Base-by-base conservation (phyloP, 2,113 vertebrate genomes). In the Uria aalge region DNA sequence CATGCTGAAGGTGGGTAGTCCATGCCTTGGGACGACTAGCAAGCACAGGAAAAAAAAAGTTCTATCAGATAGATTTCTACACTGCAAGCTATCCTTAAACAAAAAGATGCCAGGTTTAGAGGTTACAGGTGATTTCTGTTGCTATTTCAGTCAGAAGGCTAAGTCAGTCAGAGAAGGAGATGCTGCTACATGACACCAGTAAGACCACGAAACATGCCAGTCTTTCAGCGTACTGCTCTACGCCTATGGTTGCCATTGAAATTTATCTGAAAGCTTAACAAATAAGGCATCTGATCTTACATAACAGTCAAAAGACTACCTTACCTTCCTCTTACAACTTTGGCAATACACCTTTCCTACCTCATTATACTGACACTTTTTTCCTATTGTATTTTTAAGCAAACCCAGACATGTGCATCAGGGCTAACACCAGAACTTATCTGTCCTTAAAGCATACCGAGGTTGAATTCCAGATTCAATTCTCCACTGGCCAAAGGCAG, bases 391-490 rank as follows among this genome's bases (percentile, higher is more conserved):
- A 72, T 48, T 82, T 88, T 73, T 45, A 88, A 75, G 36, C 19
- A 79, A 69, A 85, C 12, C 2, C 27, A 79, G 27, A 71, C 21
- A 10, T 0, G 0, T 27, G 4, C 19, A 41, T 29, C 19, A 88
- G 52, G 15, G 59, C 26, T 40, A 88, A 53, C 21, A 50, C 40
- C 17, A 12, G 8, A 93, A 68, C 34, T 36, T 64, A n/a, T 4
- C 16, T 62, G 29, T 57, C 41, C 26, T 59, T 52, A 36, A 63
- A 38, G 24, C 3, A 10, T 7, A 68, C 8, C 0, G 0, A 63
- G 27, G 34, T 5, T 72, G 48, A 88, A 86, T 56, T 82, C 24
- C 40, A 90, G 57, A 80, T n/a, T 68, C 11, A 66, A 7, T 30
- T 85, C 45, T 71, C 43, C 30, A 22, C 8, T 56, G 34, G 45